These are phyloP conservation scores for Rachycentron canadum DNA, from an alignment of 2,797 vertebrate species.

Conservation along the genomic window DNA sequence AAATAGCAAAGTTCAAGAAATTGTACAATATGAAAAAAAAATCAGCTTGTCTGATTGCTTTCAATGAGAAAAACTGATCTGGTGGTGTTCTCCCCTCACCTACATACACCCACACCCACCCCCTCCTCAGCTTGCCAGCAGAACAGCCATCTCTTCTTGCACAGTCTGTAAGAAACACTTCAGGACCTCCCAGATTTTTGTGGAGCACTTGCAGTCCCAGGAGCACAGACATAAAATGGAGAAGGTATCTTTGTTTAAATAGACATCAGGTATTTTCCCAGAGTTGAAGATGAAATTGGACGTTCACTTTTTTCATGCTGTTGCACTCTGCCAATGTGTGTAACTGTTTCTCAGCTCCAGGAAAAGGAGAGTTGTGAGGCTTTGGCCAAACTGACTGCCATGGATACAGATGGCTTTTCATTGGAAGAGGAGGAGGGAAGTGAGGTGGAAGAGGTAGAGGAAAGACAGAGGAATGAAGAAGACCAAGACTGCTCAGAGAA, in stretches of 20 bases:
- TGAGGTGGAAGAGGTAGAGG: constrained; percentile 79
- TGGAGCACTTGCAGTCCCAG: constrained; percentile 93
- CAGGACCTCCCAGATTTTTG: constrained; percentile 93
- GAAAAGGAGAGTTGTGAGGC: constrained; percentile 84
- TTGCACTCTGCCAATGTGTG: neutral
- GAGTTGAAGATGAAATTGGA: neutral
- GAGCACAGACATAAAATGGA: constrained; percentile 91
- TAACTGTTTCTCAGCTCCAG: constrained; percentile 69
- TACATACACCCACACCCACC: no score
- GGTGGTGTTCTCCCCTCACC: neutral
- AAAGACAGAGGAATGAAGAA: constrained; percentile 72
- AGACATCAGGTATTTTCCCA: constrained; percentile 1
- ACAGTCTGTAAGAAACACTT: constrained; percentile 93
- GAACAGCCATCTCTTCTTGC: constrained; percentile 90
- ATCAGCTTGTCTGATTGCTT: neutral
- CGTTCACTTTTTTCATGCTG: neutral
- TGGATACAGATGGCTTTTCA: constrained; percentile 89
- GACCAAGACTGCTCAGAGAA: constrained; percentile 34
- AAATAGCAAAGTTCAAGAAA: neutral
- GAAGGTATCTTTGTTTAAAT: constrained; percentile 79
- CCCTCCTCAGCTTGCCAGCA: constrained; percentile 87
- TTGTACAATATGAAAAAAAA: neutral
- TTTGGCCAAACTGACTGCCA: constrained; percentile 88
- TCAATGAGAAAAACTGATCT: neutral
- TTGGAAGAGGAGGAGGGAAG: constrained; percentile 89